phyloP scores from a whole-genome alignment of 2,888 invertebrate genomes.

The Ennomos quercinarius region DNA sequence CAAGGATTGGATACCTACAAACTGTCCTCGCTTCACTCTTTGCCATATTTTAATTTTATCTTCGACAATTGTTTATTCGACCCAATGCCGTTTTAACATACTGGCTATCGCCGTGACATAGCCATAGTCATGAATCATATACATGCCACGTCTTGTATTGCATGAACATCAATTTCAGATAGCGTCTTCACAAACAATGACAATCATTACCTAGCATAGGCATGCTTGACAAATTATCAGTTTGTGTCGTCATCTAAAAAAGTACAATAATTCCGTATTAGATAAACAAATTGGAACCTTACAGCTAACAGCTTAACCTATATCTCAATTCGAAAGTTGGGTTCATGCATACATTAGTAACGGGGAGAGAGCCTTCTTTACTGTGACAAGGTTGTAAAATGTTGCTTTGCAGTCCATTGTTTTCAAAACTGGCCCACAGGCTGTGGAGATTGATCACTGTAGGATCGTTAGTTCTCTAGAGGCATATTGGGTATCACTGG shows the following conservation, averaged over 20 bases:
- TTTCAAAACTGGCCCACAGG: constrained; percentile 25
- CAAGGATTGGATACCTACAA: background rate
- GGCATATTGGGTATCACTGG: constrained; percentile 28
- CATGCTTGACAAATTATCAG: constrained; percentile 20
- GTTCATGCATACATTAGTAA: background rate
- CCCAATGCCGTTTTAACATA: constrained; percentile 11
- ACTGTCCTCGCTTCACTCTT: constrained; percentile 4
- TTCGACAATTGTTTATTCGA: constrained; percentile 7
- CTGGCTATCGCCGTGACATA: constrained; percentile 10
- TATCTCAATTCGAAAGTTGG: constrained; percentile 5
- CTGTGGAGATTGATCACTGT: constrained; percentile 39
- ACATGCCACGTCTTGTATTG: constrained; percentile 3
- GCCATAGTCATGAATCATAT: constrained; percentile 14
- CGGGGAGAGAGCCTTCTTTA: constrained; percentile 8
- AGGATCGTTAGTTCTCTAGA: constrained; percentile 36
- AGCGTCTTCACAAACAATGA: constrained; percentile 12
- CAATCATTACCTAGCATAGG: constrained; percentile 13
- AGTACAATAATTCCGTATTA: background rate
- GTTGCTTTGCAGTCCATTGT: constrained; percentile 19
- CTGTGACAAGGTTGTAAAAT: constrained; percentile 25
- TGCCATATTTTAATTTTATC: constrained; percentile 17
- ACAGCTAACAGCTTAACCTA: too few relatives aligned
- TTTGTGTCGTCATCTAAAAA: background rate
- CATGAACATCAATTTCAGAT: constrained; percentile 19
- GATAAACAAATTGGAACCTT: background rate